Evolutionary conservation across 2,888 invertebrate species (phyloP).

Genomic region (Noctua fimbriata): DNA sequence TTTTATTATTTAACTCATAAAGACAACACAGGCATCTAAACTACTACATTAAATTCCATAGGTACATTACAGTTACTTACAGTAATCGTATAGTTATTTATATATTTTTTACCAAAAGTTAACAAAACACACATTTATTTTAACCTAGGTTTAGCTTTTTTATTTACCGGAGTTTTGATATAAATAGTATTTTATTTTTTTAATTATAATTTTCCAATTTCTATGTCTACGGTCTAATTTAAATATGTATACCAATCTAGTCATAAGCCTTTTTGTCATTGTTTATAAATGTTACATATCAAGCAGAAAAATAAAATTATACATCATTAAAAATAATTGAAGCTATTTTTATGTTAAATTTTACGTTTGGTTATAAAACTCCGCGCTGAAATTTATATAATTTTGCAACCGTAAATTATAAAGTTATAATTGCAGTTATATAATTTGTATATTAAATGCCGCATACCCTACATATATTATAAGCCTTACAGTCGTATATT

Average conservation of each 20-base stretch:
- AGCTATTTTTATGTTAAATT: conserved; percentile 11
- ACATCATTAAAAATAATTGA: neutral
- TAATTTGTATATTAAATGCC: conserved; percentile 30
- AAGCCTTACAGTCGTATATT: conserved; percentile 68
- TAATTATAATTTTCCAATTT: conserved; percentile 47
- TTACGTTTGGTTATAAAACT: neutral
- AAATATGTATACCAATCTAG: conserved; percentile 52
- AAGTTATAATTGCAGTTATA: neutral
- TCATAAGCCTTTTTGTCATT: conserved; percentile 63
- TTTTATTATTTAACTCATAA: conserved; percentile 78
- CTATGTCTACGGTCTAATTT: conserved; percentile 65
- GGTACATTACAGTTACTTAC: conserved; percentile 80
- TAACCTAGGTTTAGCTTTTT: conserved; percentile 49
- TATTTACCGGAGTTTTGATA: conserved; percentile 81
- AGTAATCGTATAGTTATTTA: conserved; percentile 58
- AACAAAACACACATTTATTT: conserved; percentile 49
- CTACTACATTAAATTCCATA: conserved; percentile 80
- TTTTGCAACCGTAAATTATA: conserved; percentile 6
- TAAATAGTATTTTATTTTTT: conserved; percentile 71
- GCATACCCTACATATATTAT: conserved; percentile 48
- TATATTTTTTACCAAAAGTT: conserved; percentile 53
- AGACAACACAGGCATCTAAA: conserved; percentile 78
- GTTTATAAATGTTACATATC: conserved; percentile 47
- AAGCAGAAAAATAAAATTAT: conserved; percentile 43
- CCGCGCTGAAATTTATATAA: neutral